Evolutionary conservation across 2,888 invertebrate genomes (phyloP).

Genomic region (Belgica antarctica): DNA sequence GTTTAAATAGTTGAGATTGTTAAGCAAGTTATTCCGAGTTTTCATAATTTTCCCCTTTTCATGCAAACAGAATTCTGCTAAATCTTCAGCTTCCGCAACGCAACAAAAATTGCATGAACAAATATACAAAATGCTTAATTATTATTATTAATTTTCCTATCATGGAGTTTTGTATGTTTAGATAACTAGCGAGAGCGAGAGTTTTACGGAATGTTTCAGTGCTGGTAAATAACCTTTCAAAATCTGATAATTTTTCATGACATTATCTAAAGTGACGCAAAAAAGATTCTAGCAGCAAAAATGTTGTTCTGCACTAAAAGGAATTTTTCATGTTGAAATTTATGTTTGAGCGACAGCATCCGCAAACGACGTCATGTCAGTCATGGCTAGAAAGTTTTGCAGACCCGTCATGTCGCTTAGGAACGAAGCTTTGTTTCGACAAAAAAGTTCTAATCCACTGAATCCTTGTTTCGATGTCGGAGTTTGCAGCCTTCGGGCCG

Average conservation of each 20-base stretch:
- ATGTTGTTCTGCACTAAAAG: background rate
- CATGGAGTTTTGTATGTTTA: conserved; percentile 20
- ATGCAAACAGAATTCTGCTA: background rate
- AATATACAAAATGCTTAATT: conserved; percentile 43
- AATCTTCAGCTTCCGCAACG: background rate
- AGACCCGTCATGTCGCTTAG: too few relatives aligned
- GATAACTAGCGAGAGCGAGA: conserved; percentile 4
- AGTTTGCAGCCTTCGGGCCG: too few relatives aligned
- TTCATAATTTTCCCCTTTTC: too few relatives aligned
- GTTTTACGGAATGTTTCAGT: conserved; percentile 2
- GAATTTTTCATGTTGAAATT: background rate
- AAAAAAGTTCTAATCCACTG: too few relatives aligned
- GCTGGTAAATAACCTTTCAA: background rate
- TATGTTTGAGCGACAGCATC: background rate
- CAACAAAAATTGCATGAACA: conserved; percentile 41
- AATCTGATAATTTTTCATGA: conserved; percentile 2
- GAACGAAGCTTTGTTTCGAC: too few relatives aligned
- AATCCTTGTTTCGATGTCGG: too few relatives aligned
- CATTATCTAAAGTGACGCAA: background rate
- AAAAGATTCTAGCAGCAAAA: background rate
- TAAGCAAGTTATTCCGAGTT: conserved; percentile 6
- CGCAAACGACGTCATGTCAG: background rate
- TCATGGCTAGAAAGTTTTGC: background rate
- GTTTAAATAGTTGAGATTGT: conserved; percentile 4
- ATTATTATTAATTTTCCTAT: conserved; percentile 38